Evolutionary conservation across 1,140 invertebrate species (phyloP).

Genomic region (Pectinophora gossypiella): DNA sequence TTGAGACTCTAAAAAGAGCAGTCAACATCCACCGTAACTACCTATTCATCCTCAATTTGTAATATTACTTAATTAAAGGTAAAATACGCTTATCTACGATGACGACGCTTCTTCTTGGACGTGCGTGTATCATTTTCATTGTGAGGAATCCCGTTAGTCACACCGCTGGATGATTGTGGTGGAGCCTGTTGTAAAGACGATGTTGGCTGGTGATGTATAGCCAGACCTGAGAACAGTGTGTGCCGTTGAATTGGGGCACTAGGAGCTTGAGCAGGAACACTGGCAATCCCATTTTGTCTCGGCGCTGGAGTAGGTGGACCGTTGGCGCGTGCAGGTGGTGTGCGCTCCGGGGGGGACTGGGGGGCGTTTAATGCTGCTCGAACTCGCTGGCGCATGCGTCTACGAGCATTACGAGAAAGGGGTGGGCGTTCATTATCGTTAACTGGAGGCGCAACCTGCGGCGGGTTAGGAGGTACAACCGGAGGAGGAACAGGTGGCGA

Average conservation of each 20-base stretch:
- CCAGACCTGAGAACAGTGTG: constrained; percentile 1
- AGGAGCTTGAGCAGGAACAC: not conserved
- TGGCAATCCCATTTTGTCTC: not conserved
- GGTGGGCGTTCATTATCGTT: constrained; percentile 2
- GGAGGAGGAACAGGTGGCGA: not conserved
- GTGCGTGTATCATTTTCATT: constrained; percentile 20
- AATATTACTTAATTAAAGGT: constrained; percentile 18
- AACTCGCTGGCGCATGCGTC: constrained; percentile 46
- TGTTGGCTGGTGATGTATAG: constrained; percentile 11
- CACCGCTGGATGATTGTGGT: constrained; percentile 17
- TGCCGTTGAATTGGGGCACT: not conserved
- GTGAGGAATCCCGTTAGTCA: constrained; percentile 25
- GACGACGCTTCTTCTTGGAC: constrained; percentile 51
- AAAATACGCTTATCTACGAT: constrained; percentile 43
- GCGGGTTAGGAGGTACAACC: not conserved
- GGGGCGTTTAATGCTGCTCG: constrained; percentile 34
- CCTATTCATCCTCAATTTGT: constrained; percentile 14
- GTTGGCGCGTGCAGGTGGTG: not conserved
- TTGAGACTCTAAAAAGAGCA: constrained; percentile 35
- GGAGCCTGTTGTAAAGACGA: too few species aligned
- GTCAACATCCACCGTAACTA: constrained; percentile 28
- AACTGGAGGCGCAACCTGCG: constrained; percentile 5
- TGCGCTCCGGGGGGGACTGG: constrained; percentile 7
- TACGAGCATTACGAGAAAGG: constrained; percentile 48
- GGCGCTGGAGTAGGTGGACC: not conserved